Evolutionary conservation across 2,113 vertebrate genomes (phyloP).

Genomic region (Rhinolophus ferrumequinum): DNA sequence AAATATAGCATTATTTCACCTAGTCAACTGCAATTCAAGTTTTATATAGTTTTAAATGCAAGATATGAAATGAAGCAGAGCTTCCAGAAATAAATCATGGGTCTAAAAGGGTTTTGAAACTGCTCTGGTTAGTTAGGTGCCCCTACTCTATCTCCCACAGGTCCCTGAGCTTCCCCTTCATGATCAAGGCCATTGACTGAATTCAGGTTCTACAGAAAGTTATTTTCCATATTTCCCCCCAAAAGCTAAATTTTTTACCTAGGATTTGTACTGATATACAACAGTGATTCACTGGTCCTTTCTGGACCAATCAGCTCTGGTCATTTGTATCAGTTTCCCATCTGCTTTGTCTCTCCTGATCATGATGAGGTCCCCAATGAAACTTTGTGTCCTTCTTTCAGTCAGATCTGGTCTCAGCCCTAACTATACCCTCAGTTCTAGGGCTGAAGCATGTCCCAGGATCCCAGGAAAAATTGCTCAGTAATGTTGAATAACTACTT

Average conservation of each 20-base stretch:
- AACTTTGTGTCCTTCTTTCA: not conserved
- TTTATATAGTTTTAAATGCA: not conserved
- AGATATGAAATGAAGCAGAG: not conserved
- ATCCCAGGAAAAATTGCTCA: not conserved
- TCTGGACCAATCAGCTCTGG: not conserved
- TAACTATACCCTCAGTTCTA: not conserved
- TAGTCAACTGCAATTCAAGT: constrained; percentile 11
- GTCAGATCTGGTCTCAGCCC: not conserved
- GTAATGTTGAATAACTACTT: not conserved
- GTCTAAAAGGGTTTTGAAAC: not conserved
- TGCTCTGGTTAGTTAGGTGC: not conserved
- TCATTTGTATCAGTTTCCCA: not conserved
- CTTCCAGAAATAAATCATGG: not conserved
- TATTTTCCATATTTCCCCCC: not conserved
- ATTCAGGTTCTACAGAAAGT: not conserved
- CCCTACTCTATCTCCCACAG: not conserved
- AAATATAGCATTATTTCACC: not conserved
- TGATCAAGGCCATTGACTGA: not conserved
- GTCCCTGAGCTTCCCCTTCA: not conserved
- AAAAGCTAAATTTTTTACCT: not conserved
- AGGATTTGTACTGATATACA: not conserved
- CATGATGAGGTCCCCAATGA: not conserved
- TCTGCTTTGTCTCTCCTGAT: not conserved
- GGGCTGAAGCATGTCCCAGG: not conserved
- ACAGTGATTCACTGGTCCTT: not conserved